phyloP scores from a whole-genome alignment of 2,888 invertebrate genomes.

The Branchipolynoe longqiensis region DNA sequence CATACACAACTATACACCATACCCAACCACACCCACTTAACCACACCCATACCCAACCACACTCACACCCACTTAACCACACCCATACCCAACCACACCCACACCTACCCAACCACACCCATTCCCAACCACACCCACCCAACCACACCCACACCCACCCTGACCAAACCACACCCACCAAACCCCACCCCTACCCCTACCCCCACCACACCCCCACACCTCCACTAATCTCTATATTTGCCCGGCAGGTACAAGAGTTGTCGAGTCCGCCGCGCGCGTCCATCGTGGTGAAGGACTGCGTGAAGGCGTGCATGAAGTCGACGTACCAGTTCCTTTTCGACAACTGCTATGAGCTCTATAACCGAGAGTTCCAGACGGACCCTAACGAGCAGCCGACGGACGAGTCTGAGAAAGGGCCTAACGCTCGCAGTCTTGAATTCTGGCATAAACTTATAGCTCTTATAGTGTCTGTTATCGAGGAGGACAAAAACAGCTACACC shows the following conservation, averaged over 20 bases:
- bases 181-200: no score
- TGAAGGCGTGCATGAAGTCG: constrained; percentile 98
- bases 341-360: constrained; percentile 98
- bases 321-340: constrained; percentile 99
- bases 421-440: constrained; percentile 94
- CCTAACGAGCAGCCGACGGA: constrained; percentile 88
- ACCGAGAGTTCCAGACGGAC: constrained; percentile 83
- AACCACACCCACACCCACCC: no score
- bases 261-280: constrained; percentile 99
- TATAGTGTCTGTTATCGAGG: constrained; percentile 98
- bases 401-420: constrained; percentile 85
- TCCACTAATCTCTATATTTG: no score
- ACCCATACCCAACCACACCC: no score
- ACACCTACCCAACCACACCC: no score
- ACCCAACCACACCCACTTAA: no score
- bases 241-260: constrained; percentile 94
- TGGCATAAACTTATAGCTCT: constrained; percentile 99
- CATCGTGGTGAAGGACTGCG: constrained; percentile 99
- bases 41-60: no score
- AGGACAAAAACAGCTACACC: constrained; percentile 98
- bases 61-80: no score
- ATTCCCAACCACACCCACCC: no score
- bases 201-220: background rate
- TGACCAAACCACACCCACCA: no score
- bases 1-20: no score